Percentiles rank a stretch among this genome's conserved stretches.
Conservation (phyloP, 2,797 vertebrate species). For the Poeciliopsis paucimaculata region DNA sequence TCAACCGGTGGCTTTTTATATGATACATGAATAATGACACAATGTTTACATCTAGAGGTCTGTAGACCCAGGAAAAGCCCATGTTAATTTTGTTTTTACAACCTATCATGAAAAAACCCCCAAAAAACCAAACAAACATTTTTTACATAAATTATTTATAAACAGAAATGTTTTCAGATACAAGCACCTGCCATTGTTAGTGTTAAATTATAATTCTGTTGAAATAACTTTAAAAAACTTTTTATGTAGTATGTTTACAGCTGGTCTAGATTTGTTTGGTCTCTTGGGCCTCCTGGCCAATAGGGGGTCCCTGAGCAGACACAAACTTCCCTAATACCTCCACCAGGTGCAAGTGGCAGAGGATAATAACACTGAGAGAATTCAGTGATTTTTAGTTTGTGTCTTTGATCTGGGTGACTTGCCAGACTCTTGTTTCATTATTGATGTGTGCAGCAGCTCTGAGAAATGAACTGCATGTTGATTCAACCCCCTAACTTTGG, state of each 20-base stretch:
- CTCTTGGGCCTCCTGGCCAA: neutral
- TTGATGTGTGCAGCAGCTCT: slow-evolving; percentile 47
- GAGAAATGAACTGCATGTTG: slow-evolving; percentile 36
- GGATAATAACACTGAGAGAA: neutral
- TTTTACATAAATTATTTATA: neutral
- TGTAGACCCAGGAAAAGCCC: neutral
- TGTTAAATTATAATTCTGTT: neutral
- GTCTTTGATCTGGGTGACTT: slow-evolving; percentile 32
- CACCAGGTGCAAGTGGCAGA: neutral
- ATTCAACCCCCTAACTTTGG: slow-evolving; percentile 51
- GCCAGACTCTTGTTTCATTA: slow-evolving; percentile 48
- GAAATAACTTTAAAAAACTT: neutral
- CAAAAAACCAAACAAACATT: neutral
- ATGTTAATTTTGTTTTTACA: neutral
- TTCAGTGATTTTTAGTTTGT: slow-evolving; percentile 21
- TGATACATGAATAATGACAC: neutral
- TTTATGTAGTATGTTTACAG: neutral
- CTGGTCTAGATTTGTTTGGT: neutral
- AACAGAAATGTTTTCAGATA: neutral
- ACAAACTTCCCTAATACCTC: neutral
- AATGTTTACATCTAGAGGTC: neutral
- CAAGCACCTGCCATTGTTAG: neutral
- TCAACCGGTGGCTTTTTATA: neutral
- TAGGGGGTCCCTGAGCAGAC: neutral
- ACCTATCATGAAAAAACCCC: neutral